These are phyloP conservation scores for Nemurella pictetii DNA, from an alignment of 2,888 invertebrate species.

Conservation along the genomic window DNA sequence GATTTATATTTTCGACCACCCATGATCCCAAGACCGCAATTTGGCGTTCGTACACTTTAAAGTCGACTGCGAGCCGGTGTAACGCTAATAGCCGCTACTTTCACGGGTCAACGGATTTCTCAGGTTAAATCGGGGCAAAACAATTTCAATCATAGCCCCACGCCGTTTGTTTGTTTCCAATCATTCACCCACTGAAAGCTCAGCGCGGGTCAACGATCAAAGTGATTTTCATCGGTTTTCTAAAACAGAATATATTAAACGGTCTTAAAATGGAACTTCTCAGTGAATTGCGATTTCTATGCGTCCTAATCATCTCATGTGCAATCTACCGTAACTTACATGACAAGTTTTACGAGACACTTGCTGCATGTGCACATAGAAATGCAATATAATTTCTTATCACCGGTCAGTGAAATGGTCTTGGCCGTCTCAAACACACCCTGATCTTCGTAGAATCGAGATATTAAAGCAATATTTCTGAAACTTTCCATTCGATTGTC, in stretches of 20 bases:
- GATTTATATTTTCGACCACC: too few species aligned
- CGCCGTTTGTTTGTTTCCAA: neutral
- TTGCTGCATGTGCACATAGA: too few species aligned
- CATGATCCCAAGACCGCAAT: neutral
- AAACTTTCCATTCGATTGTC: neutral
- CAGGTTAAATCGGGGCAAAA: neutral
- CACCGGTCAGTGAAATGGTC: too few species aligned
- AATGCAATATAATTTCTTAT: too few species aligned
- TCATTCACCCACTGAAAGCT: neutral
- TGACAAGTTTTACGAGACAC: too few species aligned
- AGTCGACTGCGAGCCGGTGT: neutral
- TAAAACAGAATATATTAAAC: too few species aligned
- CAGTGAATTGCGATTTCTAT: too few species aligned
- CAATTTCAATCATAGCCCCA: neutral
- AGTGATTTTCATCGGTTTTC: neutral
- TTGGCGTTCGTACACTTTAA: neutral
- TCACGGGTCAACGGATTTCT: neutral
- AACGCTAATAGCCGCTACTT: neutral
- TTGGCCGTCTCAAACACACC: too few species aligned
- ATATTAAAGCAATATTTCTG: neutral
- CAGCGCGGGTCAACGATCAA: neutral
- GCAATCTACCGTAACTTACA: too few species aligned
- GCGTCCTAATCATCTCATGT: too few species aligned
- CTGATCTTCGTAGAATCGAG: too few species aligned
- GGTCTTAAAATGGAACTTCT: too few species aligned